Base-by-base conservation (phyloP, 2,797 vertebrate genomes). In the Malacoraja senta region DNA sequence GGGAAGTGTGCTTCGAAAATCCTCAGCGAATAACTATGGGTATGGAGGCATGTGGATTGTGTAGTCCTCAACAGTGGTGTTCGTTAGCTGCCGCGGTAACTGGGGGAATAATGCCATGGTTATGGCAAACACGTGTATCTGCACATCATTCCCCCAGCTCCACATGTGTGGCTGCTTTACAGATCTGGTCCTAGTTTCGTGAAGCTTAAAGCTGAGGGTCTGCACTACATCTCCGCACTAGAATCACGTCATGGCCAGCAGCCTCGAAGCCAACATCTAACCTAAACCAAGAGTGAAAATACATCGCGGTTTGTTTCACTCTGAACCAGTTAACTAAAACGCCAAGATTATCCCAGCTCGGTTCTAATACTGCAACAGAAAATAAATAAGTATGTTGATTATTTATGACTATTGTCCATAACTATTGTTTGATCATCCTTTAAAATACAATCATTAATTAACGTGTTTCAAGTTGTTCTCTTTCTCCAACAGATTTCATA, bases 41-140 rank as follows among this genome's bases (percentile, higher is more conserved):
- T 8, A 68, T 63, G n/a, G 61, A 32, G 17, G 17, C n/a, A 19
- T 88, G 84, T 17, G 58, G 58, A 86, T n/a, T n/a, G 29, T 7
- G 29, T 88, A 88, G 0, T 53, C 15, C 10, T 26, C n/a, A 35
- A 8, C 58, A 35, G 32, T 65, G 63, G 8, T 35, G 17, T 68
- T 88, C 84, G 32, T 24, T 21, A 35, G n/a, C n/a, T 68, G 19
- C 63, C 17, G 35, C 15, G 17, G 84, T 9, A 19, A 35, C 63
- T 68, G 61, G 15, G 65, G 19, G 84, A 88, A 88, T 61, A 88
- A 88, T 88, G 84, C 6, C 29, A 65, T 88, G n/a, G 84, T 68
- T 88, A 35, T 3, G 8, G 19, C n/a, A 35, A 12, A 88, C 84
- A 88, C n/a, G 19, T 68, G 61, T 26, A 32, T 63, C 4, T 86